Base-by-base conservation (phyloP, 2,888 invertebrate species). In the Ectemnius lituratus region DNA sequence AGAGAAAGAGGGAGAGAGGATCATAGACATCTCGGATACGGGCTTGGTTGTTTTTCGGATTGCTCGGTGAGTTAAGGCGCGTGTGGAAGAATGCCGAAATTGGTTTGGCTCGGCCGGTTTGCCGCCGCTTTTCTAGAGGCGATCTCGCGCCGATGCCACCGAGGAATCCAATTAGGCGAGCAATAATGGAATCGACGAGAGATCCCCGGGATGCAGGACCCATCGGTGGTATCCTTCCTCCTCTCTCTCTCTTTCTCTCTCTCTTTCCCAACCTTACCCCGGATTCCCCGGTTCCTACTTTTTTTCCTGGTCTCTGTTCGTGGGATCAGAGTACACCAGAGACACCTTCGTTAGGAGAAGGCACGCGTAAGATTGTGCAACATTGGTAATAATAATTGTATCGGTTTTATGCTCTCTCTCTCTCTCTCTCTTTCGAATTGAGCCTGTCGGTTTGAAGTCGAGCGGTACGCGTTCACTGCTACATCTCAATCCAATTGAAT, bases 141-240 rank as follows among this genome's bases (percentile, higher is more conserved):
- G 83, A 85, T 85, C 87, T 88, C 86, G 83, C 85, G 83, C 76
- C 82, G 82, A 85, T 79, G 80, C 75, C 73, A 84, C 82, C 86
- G 85, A 86, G 83, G 88, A 89, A 89, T 89, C 88, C 89, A 89
- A 89, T 89, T 89, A 89, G 86, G 84, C 83, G 85, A 86, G 85
- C 87, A 87, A 88, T 88, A 88, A 88, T 86, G 87, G 88, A 87
- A 87, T 87, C 86, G 85, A 80, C 73, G 71, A 75, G 80, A 72
- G 52, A 37, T 37, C 76, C 76, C 75, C 56, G 58, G 67, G 66
- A 63, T 60, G 70, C 67, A 72, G 69, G 76, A 69, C 70, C 60
- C 65, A 49, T 63, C 61, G 71, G 3, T n/a, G 47, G 67, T 56
- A 65, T 61, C 64, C 60, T 58, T 28, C 46, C 63, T 18, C 23